These are phyloP conservation scores for Tiphia femorata DNA, from an alignment of 2,888 invertebrate genomes.

Conservation along the genomic window DNA sequence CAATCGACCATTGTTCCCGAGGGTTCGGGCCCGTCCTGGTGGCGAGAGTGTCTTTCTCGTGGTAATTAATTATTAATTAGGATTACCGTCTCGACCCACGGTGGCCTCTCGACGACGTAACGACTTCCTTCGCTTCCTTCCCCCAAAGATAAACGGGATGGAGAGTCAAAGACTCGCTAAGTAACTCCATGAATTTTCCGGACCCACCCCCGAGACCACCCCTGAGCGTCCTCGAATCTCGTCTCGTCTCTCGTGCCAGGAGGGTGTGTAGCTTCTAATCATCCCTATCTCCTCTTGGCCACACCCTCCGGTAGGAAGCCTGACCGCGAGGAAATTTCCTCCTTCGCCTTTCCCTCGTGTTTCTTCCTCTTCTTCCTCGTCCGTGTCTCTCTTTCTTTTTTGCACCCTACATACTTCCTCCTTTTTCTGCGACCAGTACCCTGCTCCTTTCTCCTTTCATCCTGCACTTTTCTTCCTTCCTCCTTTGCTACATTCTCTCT, in stretches of 20 bases:
- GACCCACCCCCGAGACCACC: slow-evolving; percentile 32
- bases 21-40: slow-evolving; percentile 8
- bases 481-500: neutral
- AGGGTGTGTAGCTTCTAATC: slow-evolving; percentile 61
- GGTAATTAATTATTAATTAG: slow-evolving; percentile 54
- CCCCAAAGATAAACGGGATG: slow-evolving; percentile 59
- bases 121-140: slow-evolving; percentile 12
- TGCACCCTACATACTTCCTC: no score
- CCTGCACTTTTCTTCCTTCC: neutral
- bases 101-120: slow-evolving; percentile 14
- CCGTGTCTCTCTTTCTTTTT: neutral
- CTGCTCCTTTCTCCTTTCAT: neutral
- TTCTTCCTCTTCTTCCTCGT: neutral
- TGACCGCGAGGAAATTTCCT: slow-evolving; percentile 28
- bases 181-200: slow-evolving; percentile 66
- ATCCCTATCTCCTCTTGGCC: slow-evolving; percentile 60
- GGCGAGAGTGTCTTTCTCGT: slow-evolving; percentile 19
- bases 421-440: neutral
- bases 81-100: slow-evolving; percentile 40
- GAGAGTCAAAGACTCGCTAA: slow-evolving; percentile 52
- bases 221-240: slow-evolving; percentile 21
- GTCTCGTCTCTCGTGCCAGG: slow-evolving; percentile 34
- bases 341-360: neutral
- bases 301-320: slow-evolving; percentile 46
- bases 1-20: slow-evolving; percentile 47